Base-by-base conservation (phyloP, 2,888 invertebrate species). In the Morpho deidamia region DNA sequence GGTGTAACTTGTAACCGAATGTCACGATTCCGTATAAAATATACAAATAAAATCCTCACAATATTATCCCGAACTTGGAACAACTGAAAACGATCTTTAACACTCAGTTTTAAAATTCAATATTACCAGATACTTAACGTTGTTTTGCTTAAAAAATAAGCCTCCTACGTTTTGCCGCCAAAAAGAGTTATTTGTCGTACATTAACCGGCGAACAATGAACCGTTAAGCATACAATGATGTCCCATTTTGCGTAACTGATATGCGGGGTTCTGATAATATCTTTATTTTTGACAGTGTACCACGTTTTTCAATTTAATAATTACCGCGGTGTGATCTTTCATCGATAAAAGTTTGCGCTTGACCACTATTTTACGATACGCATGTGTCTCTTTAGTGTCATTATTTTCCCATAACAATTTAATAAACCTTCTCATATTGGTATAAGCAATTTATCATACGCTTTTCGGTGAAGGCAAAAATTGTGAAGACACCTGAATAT, bases 151-250 rank as follows among this genome's bases (percentile, higher is more conserved):
- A 66, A 74, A 81, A 77, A 73, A 70, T 73, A 66, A 65, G 66
- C 75, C 74, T 69, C 77, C 73, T 75, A 80, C 78, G 72, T 78
- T 73, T 69, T 65, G 67, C 71, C 70, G 72, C 73, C 75, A 74
- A 80, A 78, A 71, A 76, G 76, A 69, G 69, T 76, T 81, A 81
- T 83, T 84, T 84, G 83, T 79, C 71, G 69, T 76, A 74, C 77
- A 71, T 79, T 81, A 76, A 74, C 70, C 68, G 66, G 69, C 69
- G 67, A 78, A 81, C 80, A 80, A 81, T 78, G 70, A 72, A 83
- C 87, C 84, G 87, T 87, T 87, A 84, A 75, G 68, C 68, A 73
- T 65, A 81, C 79, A 76, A 70, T 66, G 67, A 62, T 68, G 66
- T 64, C 68, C 68, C 59, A 60, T 66, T 67, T 66, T 66, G 59